A percentile compares a stretch with the other conserved stretches of the same genome.
Conservation (phyloP, 1,140 invertebrate genomes). For the Dendrolimus punctatus region DNA sequence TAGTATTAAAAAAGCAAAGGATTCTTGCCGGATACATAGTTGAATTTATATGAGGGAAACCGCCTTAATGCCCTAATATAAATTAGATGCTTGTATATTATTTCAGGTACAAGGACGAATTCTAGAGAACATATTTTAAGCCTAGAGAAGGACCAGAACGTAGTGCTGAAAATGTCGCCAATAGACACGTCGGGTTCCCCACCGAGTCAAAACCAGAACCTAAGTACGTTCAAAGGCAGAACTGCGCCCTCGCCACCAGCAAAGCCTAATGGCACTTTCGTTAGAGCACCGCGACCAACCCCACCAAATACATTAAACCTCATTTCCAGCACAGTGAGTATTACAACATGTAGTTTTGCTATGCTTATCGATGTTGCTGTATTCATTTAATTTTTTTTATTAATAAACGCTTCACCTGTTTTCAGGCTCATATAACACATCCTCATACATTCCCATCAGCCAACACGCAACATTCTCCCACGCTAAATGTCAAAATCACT, state of each 20-base stretch:
- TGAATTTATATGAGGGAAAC: too few species aligned
- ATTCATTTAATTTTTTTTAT: constrained; percentile 17
- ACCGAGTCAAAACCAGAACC: constrained; percentile 59
- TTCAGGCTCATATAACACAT: constrained; percentile 72
- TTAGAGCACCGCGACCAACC: constrained; percentile 81
- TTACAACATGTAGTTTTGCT: constrained; percentile 4
- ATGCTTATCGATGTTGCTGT: constrained; percentile 29
- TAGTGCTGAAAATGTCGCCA: constrained; percentile 84
- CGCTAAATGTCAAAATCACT: constrained; percentile 55
- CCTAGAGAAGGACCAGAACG: constrained; percentile 77
- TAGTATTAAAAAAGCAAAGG: too few species aligned
- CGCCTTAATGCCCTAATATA: too few species aligned
- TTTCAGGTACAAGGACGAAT: constrained; percentile 48
- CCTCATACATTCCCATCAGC: constrained; percentile 62
- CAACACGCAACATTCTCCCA: constrained; percentile 53
- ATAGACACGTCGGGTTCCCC: constrained; percentile 66
- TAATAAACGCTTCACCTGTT: constrained; percentile 55
- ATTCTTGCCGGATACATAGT: too few species aligned
- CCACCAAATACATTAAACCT: constrained; percentile 88
- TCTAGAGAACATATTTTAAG: constrained; percentile 58
- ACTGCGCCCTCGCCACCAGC: constrained; percentile 68
- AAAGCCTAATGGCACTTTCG: constrained; percentile 51
- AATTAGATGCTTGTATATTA: constrained; percentile 2
- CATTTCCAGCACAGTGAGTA: constrained; percentile 71
- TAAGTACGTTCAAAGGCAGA: constrained; percentile 76